A percentile compares a stretch with the other conserved stretches of the same genome.
phyloP scores from a whole-genome alignment of 2,888 invertebrate species.

The Syrista parreyssii region DNA sequence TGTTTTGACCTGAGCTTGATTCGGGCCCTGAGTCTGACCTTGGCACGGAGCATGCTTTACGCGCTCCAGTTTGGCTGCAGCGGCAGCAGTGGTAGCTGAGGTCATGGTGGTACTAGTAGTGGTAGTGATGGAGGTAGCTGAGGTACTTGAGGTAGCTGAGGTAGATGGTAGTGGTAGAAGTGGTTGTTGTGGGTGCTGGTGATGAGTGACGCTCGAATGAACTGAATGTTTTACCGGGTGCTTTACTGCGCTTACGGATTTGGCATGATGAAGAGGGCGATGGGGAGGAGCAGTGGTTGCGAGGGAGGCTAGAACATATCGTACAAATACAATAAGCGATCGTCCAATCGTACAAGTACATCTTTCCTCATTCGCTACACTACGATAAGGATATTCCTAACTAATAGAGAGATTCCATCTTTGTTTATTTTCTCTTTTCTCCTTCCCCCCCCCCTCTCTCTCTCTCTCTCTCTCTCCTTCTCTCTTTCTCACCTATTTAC shows the following conservation, averaged over 20 bases:
- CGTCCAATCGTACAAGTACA: constrained; percentile 6
- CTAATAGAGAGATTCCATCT: not conserved
- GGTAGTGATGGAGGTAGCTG: constrained; percentile 30
- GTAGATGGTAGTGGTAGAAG: constrained; percentile 27
- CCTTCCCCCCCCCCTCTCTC: too few relatives aligned
- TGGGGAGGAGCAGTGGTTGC: constrained; percentile 79
- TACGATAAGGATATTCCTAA: too few relatives aligned
- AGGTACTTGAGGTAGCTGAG: constrained; percentile 14
- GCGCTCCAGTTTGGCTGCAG: constrained; percentile 60
- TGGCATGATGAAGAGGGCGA: constrained; percentile 64
- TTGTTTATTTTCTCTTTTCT: not conserved
- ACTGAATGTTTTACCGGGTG: constrained; percentile 57
- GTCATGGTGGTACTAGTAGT: constrained; percentile 24
- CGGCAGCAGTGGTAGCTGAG: constrained; percentile 40
- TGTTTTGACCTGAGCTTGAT: constrained; percentile 50
- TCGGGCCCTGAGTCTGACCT: constrained; percentile 37
- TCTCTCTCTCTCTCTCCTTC: not conserved
- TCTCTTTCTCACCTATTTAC: not conserved
- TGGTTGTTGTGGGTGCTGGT: constrained; percentile 28
- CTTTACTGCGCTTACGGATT: constrained; percentile 55
- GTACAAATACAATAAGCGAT: constrained; percentile 42
- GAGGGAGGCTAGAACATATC: constrained; percentile 77
- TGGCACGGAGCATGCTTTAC: constrained; percentile 48
- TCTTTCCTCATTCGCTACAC: not conserved
- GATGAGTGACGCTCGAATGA: constrained; percentile 51